Conservation (phyloP, 2,888 invertebrate genomes). For the Dryocosmus kuriphilus region DNA sequence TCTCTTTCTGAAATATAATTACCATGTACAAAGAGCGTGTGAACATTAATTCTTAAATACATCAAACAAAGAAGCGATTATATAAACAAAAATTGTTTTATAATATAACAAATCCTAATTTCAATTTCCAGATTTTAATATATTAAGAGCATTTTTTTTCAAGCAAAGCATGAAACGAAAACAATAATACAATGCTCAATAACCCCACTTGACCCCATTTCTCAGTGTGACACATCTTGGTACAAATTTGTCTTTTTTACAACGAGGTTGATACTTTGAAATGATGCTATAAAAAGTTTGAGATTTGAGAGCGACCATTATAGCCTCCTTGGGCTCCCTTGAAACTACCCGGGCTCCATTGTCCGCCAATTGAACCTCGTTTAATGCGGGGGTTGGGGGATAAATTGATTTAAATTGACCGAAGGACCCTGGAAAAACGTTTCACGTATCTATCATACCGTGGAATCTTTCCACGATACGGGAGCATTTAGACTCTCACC, state of each 20-base stretch:
- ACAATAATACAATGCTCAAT: background rate
- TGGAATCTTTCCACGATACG: slow-evolving; percentile 72
- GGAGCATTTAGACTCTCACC: slow-evolving; percentile 75
- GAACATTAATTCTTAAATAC: background rate
- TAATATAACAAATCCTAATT: too few relatives aligned
- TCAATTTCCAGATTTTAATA: too few relatives aligned
- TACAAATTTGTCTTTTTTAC: slow-evolving; percentile 33
- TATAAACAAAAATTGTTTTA: too few relatives aligned
- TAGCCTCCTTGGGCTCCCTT: slow-evolving; percentile 35
- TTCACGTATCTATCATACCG: slow-evolving; percentile 47
- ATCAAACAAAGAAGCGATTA: too few relatives aligned
- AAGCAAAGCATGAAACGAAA: background rate
- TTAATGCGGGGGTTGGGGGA: slow-evolving; percentile 71
- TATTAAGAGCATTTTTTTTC: too few relatives aligned
- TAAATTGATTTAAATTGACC: slow-evolving; percentile 77
- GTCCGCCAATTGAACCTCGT: slow-evolving; percentile 74
- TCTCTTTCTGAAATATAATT: background rate
- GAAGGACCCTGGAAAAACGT: slow-evolving; percentile 53
- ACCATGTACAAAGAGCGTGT: background rate
- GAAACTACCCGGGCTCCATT: slow-evolving; percentile 66
- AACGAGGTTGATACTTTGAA: slow-evolving; percentile 21
- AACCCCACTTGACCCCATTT: slow-evolving; percentile 28
- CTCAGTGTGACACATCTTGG: slow-evolving; percentile 17
- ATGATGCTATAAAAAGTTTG: slow-evolving; percentile 32
- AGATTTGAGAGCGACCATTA: slow-evolving; percentile 25